phyloP scores from a whole-genome alignment of 2,797 vertebrate genomes.

The Myripristis murdjan region DNA sequence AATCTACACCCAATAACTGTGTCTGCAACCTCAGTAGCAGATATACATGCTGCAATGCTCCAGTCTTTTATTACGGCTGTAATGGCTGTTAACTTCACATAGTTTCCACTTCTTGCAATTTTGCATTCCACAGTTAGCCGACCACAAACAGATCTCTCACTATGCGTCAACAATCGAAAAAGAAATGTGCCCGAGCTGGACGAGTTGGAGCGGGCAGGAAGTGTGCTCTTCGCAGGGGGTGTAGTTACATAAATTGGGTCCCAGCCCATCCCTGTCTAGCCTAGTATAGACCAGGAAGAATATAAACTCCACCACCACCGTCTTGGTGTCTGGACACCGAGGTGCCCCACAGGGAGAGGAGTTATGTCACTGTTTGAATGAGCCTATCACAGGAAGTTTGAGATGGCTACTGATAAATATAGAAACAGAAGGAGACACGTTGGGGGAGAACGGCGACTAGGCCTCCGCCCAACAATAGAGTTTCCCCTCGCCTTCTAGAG shows the following conservation, averaged over 20 bases:
- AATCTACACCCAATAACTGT: neutral
- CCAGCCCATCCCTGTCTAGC: no score
- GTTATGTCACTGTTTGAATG: conserved; percentile 17
- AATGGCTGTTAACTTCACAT: neutral
- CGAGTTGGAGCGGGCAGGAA: neutral
- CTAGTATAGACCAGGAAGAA: neutral
- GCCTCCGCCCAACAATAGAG: conserved; percentile 29
- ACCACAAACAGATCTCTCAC: no score
- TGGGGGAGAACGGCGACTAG: conserved; percentile 13
- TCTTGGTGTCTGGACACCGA: conserved; percentile 9
- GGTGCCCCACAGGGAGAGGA: neutral
- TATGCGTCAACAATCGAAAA: no score
- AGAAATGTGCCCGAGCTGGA: neutral
- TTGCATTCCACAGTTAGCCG: neutral
- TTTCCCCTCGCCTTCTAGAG: conserved; percentile 14
- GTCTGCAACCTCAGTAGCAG: neutral
- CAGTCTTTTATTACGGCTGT: neutral
- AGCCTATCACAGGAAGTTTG: conserved; percentile 46
- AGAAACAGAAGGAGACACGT: conserved; percentile 15
- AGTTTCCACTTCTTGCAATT: neutral
- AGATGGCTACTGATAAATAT: conserved; percentile 49
- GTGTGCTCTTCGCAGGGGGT: neutral
- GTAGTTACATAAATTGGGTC: neutral
- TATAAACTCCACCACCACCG: neutral
- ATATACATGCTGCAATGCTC: neutral